Base-by-base conservation (phyloP, 2,113 vertebrate species). In the Caloenas nicobarica region DNA sequence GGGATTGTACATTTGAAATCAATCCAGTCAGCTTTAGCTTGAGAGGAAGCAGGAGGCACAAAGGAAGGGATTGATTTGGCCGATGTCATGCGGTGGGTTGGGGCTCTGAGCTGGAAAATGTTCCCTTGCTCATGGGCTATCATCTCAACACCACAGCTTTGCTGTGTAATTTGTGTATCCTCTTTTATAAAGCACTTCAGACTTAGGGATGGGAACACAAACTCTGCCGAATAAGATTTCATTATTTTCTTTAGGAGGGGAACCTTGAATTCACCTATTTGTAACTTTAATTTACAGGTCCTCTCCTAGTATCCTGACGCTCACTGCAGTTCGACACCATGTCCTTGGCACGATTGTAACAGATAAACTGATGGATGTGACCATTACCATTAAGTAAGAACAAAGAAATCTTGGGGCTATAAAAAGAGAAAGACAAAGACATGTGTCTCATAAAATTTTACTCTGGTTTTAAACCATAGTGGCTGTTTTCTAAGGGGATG, bases 311-410 rank as follows among this genome's bases (percentile, higher is more conserved):
- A 99, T 99, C 89, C 98, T 99, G 97, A 99, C 99, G 0, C 98
- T 99, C 83, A 99, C 99, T 48, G 99, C 99, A 24, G 98, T 99
- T 82, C 98, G 99, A 34, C 99, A 99, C 96, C 99, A 99, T 77
- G 99, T 99, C 98, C 99, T 99, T 4, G 99, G 99, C 54, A 98
- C 99, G 2, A 98, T 99, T 96, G 98, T 98, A 61, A 99, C 99
- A 2, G 99, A 99, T 98, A 99, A 99, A 96, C 96, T 99, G 90
- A 97, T 99, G 58, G 99, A 99, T 61, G 98, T 99, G 95, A 99
- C 99, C 1, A 95, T 99, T 85, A 99, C 99, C 31, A 99, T 99
- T 97, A 99, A 99, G 99, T 99, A 98, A 98, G 98, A 94, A 26
- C 13, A 13, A 68, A 40, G 53, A 82, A 86, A 69, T 83, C 5